Conservation (phyloP, 2,113 vertebrate species). For the Neopipo cinnamomea region DNA sequence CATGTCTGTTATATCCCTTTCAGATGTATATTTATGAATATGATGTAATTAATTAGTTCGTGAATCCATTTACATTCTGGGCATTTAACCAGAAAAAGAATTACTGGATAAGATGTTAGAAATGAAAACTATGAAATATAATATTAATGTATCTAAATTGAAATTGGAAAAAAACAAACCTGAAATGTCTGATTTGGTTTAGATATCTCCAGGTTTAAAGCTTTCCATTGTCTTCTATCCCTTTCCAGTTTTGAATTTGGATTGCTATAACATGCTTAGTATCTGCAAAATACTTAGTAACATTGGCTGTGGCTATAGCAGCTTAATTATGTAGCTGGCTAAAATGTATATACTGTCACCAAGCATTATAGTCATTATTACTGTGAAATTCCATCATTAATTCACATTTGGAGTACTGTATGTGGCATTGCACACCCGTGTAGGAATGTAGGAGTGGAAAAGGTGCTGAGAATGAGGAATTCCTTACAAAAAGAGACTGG, state of each 20-base stretch:
- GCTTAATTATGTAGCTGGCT: neutral
- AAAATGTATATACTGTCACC: neutral
- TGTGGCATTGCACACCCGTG: neutral
- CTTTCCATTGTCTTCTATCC: neutral
- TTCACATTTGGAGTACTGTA: neutral
- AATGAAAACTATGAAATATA: neutral
- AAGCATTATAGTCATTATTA: neutral
- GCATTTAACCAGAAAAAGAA: neutral
- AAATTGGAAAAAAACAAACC: neutral
- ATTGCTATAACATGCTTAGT: neutral
- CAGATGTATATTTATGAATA: neutral
- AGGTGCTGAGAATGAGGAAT: neutral
- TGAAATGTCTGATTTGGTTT: neutral
- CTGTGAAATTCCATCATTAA: neutral
- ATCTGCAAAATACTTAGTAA: neutral
- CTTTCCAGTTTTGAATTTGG: neutral
- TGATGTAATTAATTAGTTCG: neutral
- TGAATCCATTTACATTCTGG: neutral
- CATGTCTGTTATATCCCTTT: neutral
- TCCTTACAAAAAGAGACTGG: neutral
- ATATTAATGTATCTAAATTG: neutral
- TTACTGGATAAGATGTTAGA: neutral
- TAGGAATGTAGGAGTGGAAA: neutral
- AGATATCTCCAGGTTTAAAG: neutral
- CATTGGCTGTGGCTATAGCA: neutral